Base-by-base conservation (phyloP, 1,140 invertebrate genomes). In the Leucophenga varia region DNA sequence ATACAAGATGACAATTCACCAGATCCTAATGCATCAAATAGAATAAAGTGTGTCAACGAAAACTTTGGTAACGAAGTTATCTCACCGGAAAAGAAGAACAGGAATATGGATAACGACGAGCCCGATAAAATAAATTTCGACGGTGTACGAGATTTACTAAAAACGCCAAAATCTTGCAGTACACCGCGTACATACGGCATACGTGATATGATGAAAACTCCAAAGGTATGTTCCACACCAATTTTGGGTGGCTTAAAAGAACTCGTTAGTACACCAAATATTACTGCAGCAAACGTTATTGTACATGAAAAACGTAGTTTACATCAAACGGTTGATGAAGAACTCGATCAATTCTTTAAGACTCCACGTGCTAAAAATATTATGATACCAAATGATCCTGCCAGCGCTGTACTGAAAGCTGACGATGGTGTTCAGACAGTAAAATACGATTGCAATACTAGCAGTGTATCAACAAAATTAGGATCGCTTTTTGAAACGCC, bases 361-460 rank as follows among this genome's bases (percentile, higher is more conserved):
- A 72, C 69, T 2, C 69, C 69, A 16, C 57, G 64, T 3, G 68
- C 59, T 8, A 64, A 58, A 30, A 53, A 69, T 36, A 50, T 69
- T 3, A 72, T 72, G 69, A 63, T 72, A 34, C 61, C 69, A n/a
- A 57, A 40, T 17, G 52, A 64, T 5, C 69, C 69, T 3, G 57
- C 61, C 2, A 72, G 64, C 36, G 59, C 59, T 0, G 43, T 72
- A 2, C 32, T 72, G 1, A 54, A 69, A 19, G 40, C 56, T 7
- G 38, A 44, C 2, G 34, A 35, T 6, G 5, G n/a, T 7, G 34
- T 35, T 19, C 60, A 6, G 41, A 14, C 52, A 2, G 72, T 64
- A 1, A 63, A 72, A 47, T 72, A 69, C 40, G 59, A 72, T 44
- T 36, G 72, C 3, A 63, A 59, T 25, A 54, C 52, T 10, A 60